Percentiles rank a stretch among this genome's conserved stretches.
Conservation (phyloP, 2,113 vertebrate species). For the Irena cyanogastra region DNA sequence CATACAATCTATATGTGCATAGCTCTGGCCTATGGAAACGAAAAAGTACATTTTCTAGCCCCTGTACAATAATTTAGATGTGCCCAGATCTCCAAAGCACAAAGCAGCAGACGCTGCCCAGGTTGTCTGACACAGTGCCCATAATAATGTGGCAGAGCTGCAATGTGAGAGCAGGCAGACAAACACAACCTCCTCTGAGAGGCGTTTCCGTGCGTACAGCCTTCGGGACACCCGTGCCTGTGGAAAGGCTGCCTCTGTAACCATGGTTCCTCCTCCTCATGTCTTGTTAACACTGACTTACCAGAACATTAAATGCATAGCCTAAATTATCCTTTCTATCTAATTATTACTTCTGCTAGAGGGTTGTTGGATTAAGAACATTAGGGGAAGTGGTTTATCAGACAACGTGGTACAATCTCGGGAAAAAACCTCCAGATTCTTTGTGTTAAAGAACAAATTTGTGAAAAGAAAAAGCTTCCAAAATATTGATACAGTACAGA, state of each 20-base stretch:
- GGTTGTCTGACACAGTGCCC: not conserved
- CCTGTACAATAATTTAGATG: not conserved
- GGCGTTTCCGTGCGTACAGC: not conserved
- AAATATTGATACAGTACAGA: slow-evolving; percentile 60
- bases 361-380: not conserved
- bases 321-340: not conserved
- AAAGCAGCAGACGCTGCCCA: not conserved
- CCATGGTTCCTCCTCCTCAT: not conserved
- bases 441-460: not conserved
- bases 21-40: not conserved
- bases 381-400: not conserved
- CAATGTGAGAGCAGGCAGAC: not conserved
- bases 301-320: not conserved
- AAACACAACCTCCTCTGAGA: not conserved
- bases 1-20: not conserved
- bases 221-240: not conserved
- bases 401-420: not conserved
- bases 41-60: not conserved
- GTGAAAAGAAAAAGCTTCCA: slow-evolving; percentile 23
- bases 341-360: not conserved
- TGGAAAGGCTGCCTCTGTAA: not conserved
- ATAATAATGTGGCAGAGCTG: not conserved
- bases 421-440: not conserved
- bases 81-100: not conserved
- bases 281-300: not conserved